Conservation (phyloP, 1,140 invertebrate genomes). For the Anastatus disparis region DNA sequence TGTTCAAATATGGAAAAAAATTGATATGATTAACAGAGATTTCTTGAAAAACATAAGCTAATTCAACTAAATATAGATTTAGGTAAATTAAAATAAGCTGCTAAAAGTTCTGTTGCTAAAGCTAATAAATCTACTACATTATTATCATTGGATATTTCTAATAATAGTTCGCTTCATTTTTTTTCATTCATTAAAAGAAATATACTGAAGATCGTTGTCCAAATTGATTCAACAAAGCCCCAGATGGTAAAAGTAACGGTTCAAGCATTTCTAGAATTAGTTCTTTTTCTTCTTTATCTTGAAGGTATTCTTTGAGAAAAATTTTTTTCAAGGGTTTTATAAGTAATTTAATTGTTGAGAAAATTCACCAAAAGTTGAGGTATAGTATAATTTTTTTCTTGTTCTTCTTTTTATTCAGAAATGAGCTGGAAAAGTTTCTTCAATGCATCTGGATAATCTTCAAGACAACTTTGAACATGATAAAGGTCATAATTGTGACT, state of each 20-base stretch:
- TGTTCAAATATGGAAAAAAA: too few species aligned
- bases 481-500: slow-evolving; percentile 64
- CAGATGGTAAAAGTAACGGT: slow-evolving; percentile 73
- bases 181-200: slow-evolving; percentile 20
- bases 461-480: slow-evolving; percentile 65
- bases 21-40: too few species aligned
- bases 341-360: slow-evolving; percentile 56
- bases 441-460: slow-evolving; percentile 65
- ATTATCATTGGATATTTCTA: slow-evolving; percentile 47
- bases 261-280: slow-evolving; percentile 68
- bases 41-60: too few species aligned
- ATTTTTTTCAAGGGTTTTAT: slow-evolving; percentile 53
- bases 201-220: slow-evolving; percentile 69
- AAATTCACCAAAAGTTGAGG: slow-evolving; percentile 55
- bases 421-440: slow-evolving; percentile 57
- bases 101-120: slow-evolving; percentile 73
- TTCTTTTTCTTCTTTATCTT: slow-evolving; percentile 62
- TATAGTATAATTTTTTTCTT: slow-evolving; percentile 39
- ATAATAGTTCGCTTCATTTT: slow-evolving; percentile 42
- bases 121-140: slow-evolving; percentile 71
- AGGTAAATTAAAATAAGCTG: slow-evolving; percentile 72
- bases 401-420: slow-evolving; percentile 28
- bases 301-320: slow-evolving; percentile 55
- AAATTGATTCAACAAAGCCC: slow-evolving; percentile 82
- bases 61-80: too few species aligned